Evolutionary conservation across 2,797 vertebrate genomes (phyloP), one percentile per base, ranked within the genome.

Genomic region (Rhynchonycteris naso): DNA sequence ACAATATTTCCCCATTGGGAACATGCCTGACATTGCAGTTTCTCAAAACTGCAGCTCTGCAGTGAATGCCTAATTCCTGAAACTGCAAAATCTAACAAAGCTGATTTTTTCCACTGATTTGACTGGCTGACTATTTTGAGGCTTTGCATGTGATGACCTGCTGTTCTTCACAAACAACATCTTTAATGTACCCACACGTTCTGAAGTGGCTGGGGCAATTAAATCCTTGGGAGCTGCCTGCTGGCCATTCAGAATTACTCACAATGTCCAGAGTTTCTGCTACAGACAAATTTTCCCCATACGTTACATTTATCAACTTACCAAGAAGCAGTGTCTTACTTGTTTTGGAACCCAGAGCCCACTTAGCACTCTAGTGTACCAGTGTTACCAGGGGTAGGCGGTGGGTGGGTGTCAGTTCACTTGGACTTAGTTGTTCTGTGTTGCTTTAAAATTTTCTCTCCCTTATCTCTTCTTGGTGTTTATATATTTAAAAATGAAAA

Each of bases 1-100:
- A 97, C 97, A 97, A 97, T 97, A 96, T 97, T 97, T 97, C 96
- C 97, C 97, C 97, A 95, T 93, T 97, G 97, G 96, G 97, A 97
- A 97, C 97, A 93, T 52, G 96, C 94, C 97, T 97, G 97, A 97
- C 97, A 96, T 79, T 94, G 97, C 97, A 95, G 88, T 97, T 97
- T 97, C 95, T 97, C 96, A 96, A 95, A 97, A 95, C 97, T 96
- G 97, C 97, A 96, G 97, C 96, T 97, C 96, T 93, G 95, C 97
- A 94, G 85, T 95, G 97, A 96, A 95, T 92, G 97, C 95, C 95
- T 97, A 97, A 97, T 97, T 97, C 97, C 97, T 96, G 97, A 97
- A 96, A 96, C 96, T 94, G 97, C 97, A 97, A 92, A 97, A 97
- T 93, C 97, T 93, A 97, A 97, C 97, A 97, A 96, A 97, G 97